Evolutionary conservation across 2,888 invertebrate genomes (phyloP), one percentile per base, ranked within the genome.

Genomic region (Noctua janthina): DNA sequence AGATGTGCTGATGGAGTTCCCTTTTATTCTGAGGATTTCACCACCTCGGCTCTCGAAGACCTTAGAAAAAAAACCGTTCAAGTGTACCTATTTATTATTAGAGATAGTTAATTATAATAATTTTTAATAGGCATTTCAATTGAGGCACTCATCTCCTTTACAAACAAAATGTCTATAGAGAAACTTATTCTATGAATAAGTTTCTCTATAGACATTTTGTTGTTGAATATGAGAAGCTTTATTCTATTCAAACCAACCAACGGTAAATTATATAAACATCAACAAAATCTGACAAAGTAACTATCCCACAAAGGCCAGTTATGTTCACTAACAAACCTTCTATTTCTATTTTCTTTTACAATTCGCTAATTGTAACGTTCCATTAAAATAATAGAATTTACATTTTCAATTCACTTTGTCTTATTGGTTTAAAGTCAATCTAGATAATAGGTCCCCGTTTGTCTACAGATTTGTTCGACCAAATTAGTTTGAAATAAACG

Each of bases 311-410:
- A 81, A 75, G 7, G 17, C 49, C 11, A 49, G 46, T 69, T n/a
- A 43, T 43, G 43, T 74, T 75, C 49, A 49, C 43, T 54, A 71
- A 78, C 74, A 81, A 73, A 75, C 35, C 51, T 46, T 54, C 4
- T 62, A 59, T 83, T 84, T 87, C 1, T 62, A 59, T 87, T 87
- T 87, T 74, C 56, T 74, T 81, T 82, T 20, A 75, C 54, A 73
- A 71, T 71, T 23, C 64, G 59, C 72, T 74, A 85, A 82, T 77
- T 87, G 72, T 71, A 56, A 68, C 23, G 23, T 51, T 70, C 70
- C 80, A 82, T 80, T 83, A 56, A 79, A 78, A 79, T 88, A 85
- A 77, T 68, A 78, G 43, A 79, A 83, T 88, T 83, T 76, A 71
- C 77, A 78, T 89, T 87, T 84, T 78, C 39, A 81, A 82, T 84